Evolutionary conservation across 2,113 vertebrate species (phyloP), one percentile per base, ranked within the genome.

Genomic region (Vulpes ferrilata): DNA sequence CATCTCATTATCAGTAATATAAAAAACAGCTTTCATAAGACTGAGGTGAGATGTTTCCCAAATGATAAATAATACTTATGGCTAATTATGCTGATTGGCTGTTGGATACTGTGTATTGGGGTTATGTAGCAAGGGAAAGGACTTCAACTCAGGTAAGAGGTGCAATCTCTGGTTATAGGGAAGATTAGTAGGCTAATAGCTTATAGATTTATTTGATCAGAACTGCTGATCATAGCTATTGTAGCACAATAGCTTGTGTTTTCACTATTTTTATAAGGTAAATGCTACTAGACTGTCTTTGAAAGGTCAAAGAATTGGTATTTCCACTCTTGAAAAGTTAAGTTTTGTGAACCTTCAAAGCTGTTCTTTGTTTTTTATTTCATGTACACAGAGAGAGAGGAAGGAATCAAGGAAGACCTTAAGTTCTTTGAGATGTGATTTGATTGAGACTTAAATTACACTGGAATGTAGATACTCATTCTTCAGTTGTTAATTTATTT

Each of bases 311-410:
- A 78, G 69, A 96, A 55, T 69, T 91, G 57, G n/a, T 89, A 51
- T 85, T 80, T 80, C 16, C 55, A 92, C 17, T 80, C 15, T 62
- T 86, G 65, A 90, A 86, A 92, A 89, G 48, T 91, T 83, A 81
- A 91, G 7, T 92, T 96, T 96, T 91, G 3, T 27, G 25, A 76
- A 79, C 51, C 83, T 94, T 96, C 69, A 92, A 60, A 83, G 69
- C 30, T 86, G 23, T 91, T 87, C 25, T 80, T 87, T 96, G 20
- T 73, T 4, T 69, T 92, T 79, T 76, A 27, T 90, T 83, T 67
- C n/a, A 79, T 20, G 32, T n/a, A 73, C 22, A 57, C 27, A 87
- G 4, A 59, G 3, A 86, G 17, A 86, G 9, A 32, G 0, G 15
- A 73, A 25, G 35, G 65, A 9, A 76, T 38, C 5, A 64, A 88